Evolutionary conservation across 2,113 vertebrate species (phyloP).

Genomic region (Dermatemys mawii): DNA sequence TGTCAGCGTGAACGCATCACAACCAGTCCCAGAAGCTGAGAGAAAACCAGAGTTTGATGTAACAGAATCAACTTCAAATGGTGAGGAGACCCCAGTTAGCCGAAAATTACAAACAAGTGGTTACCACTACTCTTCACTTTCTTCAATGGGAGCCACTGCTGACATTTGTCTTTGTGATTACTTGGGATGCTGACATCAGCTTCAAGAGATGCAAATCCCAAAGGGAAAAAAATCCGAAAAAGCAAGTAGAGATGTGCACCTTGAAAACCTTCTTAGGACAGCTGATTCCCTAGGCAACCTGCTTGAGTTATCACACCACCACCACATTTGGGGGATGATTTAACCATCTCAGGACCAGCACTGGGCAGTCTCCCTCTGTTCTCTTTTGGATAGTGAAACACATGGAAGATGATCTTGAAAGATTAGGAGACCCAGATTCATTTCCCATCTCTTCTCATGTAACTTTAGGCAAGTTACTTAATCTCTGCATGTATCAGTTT

Average conservation of each 20-base stretch:
- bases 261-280: conserved; percentile 36
- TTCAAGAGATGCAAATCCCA: neutral
- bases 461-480: neutral
- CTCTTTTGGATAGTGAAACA: neutral
- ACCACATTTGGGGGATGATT: conserved; percentile 1
- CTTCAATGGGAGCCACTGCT: neutral
- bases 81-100: neutral
- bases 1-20: neutral
- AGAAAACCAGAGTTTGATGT: neutral
- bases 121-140: neutral
- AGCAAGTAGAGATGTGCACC: conserved; percentile 4
- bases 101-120: neutral
- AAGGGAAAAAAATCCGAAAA: neutral
- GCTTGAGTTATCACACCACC: neutral
- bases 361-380: neutral
- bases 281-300: neutral
- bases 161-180: neutral
- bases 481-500: neutral
- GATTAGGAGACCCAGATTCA: neutral
- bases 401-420: neutral
- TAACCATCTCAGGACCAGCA: neutral
- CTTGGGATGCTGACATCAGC: neutral
- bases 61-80: neutral
- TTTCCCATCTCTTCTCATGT: conserved; percentile 12
- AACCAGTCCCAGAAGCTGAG: neutral